Evolutionary conservation across 1,140 invertebrate genomes (phyloP).

Genomic region (Zaprionus lachaisei): DNA sequence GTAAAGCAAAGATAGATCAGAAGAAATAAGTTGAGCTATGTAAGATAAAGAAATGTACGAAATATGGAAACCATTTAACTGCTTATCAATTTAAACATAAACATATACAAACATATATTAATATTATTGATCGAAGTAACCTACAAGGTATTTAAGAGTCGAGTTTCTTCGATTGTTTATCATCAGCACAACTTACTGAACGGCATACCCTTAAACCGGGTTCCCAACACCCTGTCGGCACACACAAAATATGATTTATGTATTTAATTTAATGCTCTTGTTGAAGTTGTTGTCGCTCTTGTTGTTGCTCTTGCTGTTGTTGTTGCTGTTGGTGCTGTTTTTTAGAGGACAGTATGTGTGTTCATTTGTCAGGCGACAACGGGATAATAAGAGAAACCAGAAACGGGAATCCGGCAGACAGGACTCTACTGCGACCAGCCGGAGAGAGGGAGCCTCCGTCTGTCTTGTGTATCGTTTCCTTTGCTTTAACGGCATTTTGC

Average conservation of each 20-base stretch:
- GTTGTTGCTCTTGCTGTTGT: slow-evolving; percentile 13
- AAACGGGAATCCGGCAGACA: slow-evolving; percentile 37
- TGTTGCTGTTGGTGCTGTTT: slow-evolving; percentile 24
- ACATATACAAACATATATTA: no score
- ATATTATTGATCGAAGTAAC: background rate
- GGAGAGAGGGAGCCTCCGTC: background rate
- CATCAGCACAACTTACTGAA: slow-evolving; percentile 22
- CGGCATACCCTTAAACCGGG: slow-evolving; percentile 27
- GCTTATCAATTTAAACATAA: no score
- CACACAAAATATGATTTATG: slow-evolving; percentile 77
- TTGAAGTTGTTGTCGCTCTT: slow-evolving; percentile 37
- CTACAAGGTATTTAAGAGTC: background rate
- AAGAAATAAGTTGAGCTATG: no score
- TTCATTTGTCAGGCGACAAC: slow-evolving; percentile 82
- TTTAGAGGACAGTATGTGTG: slow-evolving; percentile 60
- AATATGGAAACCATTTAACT: no score
- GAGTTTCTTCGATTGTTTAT: slow-evolving; percentile 10
- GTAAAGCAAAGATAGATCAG: no score
- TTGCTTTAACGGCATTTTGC: slow-evolving; percentile 77
- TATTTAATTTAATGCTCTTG: slow-evolving; percentile 80
- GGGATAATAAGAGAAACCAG: slow-evolving; percentile 71
- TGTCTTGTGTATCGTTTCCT: slow-evolving; percentile 42
- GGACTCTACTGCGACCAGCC: background rate
- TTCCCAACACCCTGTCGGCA: slow-evolving; percentile 57
- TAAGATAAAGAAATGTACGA: no score